These are phyloP conservation scores for Drosophila parvula DNA, from an alignment of 1,140 invertebrate species.

Conservation along the genomic window DNA sequence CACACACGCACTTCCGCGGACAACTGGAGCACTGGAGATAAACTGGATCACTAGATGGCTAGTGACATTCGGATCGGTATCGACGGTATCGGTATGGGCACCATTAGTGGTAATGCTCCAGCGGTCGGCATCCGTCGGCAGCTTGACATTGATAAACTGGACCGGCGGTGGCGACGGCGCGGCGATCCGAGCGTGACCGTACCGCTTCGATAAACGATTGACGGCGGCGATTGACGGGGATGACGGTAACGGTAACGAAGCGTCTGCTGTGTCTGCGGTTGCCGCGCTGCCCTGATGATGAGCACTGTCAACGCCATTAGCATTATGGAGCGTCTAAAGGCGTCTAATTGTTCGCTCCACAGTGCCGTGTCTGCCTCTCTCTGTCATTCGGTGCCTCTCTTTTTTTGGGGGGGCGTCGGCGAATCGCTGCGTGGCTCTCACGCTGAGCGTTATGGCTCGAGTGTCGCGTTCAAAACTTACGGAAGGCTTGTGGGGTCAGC, in stretches of 20 bases:
- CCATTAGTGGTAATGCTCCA: conserved; percentile 61
- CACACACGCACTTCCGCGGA: conserved; percentile 41
- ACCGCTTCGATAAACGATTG: conserved; percentile 73
- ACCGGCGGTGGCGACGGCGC: conserved; percentile 44
- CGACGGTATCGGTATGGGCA: conserved; percentile 17
- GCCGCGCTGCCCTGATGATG: conserved; percentile 69
- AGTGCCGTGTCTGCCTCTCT: conserved; percentile 8
- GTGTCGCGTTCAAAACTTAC: conserved; percentile 50
- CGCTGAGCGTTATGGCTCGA: conserved; percentile 62
- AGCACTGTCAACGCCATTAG: conserved; percentile 83
- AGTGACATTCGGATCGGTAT: conserved; percentile 3
- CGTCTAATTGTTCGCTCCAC: conserved; percentile 73
- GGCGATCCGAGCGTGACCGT: conserved; percentile 72
- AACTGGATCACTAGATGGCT: conserved; percentile 3
- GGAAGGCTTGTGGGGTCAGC: conserved; percentile 41
- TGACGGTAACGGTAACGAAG: conserved; percentile 38
- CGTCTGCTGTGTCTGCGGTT: conserved; percentile 50
- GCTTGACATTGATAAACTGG: conserved; percentile 77
- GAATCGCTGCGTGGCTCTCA: conserved; percentile 52
- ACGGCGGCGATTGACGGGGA: conserved; percentile 33
- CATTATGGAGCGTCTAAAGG: conserved; percentile 78
- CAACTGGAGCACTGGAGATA: conserved; percentile 4
- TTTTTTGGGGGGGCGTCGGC: conserved; percentile 56
- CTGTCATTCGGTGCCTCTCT: conserved; percentile 6
- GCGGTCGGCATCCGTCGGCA: conserved; percentile 68